phyloP scores from a whole-genome alignment of 2,113 vertebrate genomes.

The Brachyhypopomus occidentalis region DNA sequence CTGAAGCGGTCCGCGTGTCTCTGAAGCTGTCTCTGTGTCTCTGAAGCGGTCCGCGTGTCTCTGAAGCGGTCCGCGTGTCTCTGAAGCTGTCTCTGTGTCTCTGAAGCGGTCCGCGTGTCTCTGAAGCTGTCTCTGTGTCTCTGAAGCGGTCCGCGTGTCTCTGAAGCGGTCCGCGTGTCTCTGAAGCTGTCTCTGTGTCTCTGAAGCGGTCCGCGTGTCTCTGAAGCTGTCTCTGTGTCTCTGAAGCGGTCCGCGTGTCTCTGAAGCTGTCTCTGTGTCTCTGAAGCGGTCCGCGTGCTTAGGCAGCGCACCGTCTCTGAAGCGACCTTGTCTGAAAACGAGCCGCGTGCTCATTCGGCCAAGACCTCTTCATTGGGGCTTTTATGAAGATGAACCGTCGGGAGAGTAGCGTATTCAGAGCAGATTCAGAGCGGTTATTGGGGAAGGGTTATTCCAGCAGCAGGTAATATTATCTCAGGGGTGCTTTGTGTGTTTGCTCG shows the following conservation, averaged over 20 bases:
- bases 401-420: not conserved
- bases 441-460: not conserved
- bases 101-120: too few species aligned
- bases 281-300: not conserved
- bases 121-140: too few species aligned
- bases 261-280: too few species aligned
- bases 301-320: not conserved
- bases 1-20: not conserved
- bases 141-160: too few species aligned
- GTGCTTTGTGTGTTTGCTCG: not conserved
- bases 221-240: too few species aligned
- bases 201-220: too few species aligned
- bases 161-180: too few species aligned
- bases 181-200: too few species aligned
- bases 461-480: not conserved
- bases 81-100: too few species aligned
- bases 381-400: not conserved
- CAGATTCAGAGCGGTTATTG: not conserved
- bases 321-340: conserved; percentile 9
- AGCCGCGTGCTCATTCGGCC: conserved; percentile 3
- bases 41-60: not conserved
- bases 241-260: too few species aligned
- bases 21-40: not conserved
- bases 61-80: too few species aligned
- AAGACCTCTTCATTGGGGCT: not conserved